Percentiles rank a stretch among this genome's conserved stretches.
Conservation (phyloP, 2,797 vertebrate genomes). For the Euphonia xanthogaster region DNA sequence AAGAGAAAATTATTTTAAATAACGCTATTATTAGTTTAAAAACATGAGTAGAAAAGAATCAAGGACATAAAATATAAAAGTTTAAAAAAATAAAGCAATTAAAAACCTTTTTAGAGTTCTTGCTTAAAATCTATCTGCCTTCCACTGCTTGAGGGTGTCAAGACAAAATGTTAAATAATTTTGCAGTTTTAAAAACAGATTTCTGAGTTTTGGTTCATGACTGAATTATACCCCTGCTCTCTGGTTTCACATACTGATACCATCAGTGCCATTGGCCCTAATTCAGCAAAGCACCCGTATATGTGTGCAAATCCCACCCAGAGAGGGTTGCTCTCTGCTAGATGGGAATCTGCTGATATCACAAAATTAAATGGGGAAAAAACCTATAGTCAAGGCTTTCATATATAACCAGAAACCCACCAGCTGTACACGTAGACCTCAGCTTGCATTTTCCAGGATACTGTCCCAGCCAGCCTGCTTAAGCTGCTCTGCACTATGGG, state of each 20-base stretch:
- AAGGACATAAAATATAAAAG: not conserved
- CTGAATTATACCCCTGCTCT: not conserved
- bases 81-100: not conserved
- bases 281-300: not conserved
- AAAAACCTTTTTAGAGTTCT: not conserved
- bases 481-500: not conserved
- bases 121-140: not conserved
- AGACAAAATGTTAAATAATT: not conserved
- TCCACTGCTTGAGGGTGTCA: not conserved
- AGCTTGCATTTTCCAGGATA: not conserved
- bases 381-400: not conserved
- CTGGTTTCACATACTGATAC: not conserved
- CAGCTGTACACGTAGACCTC: not conserved
- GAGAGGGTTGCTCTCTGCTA: not conserved
- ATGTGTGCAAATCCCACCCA: not conserved
- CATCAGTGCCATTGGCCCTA: not conserved
- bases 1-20: not conserved
- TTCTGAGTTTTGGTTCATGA: not conserved
- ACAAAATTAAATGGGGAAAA: not conserved
- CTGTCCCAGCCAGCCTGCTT: not conserved
- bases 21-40: not conserved
- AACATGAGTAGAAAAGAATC: not conserved
- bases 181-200: not conserved
- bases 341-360: not conserved
- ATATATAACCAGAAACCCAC: not conserved